A percentile compares a stretch with the other conserved stretches of the same genome.
These are phyloP conservation scores for Subacronicta megacephala DNA, from an alignment of 2,888 invertebrate species.

Conservation along the genomic window DNA sequence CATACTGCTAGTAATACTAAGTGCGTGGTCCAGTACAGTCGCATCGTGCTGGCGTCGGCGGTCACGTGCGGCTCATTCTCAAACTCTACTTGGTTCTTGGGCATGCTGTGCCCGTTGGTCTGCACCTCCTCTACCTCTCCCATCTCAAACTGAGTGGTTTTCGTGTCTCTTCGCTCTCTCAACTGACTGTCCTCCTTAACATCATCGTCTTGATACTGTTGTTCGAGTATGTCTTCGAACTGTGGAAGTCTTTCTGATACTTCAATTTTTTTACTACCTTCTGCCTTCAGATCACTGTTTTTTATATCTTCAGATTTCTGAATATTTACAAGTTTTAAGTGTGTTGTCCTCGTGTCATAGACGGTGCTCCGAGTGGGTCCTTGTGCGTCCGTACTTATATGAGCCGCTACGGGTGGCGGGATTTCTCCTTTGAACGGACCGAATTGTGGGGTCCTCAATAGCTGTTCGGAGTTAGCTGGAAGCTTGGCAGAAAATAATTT, in stretches of 20 bases:
- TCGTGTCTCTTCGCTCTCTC: conserved; percentile 73
- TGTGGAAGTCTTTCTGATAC: conserved; percentile 43
- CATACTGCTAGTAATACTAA: conserved; percentile 69
- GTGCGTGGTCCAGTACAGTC: conserved; percentile 60
- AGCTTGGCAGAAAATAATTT: conserved; percentile 83
- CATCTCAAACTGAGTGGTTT: conserved; percentile 74
- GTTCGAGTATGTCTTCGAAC: conserved; percentile 38
- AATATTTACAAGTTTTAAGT: conserved; percentile 79
- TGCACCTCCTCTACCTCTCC: conserved; percentile 70
- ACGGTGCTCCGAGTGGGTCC: conserved; percentile 5
- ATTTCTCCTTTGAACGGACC: conserved; percentile 93
- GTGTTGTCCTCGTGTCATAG: conserved; percentile 67
- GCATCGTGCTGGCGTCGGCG: conserved; percentile 43
- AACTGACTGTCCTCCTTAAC: conserved; percentile 44
- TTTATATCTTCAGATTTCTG: conserved; percentile 57
- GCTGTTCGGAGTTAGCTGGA: conserved; percentile 86
- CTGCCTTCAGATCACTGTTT: conserved; percentile 67
- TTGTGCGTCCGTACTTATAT: conserved; percentile 61
- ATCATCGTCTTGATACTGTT: conserved; percentile 60
- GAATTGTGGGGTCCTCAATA: conserved; percentile 93
- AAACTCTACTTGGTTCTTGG: conserved; percentile 74
- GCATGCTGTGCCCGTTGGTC: conserved; percentile 65
- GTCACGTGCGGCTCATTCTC: conserved; percentile 49
- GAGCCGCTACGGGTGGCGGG: conserved; percentile 83
- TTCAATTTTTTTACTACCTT: conserved; percentile 70